Base-by-base conservation (phyloP, 1,140 invertebrate genomes). In the Ceratoteleas bidentatus region DNA sequence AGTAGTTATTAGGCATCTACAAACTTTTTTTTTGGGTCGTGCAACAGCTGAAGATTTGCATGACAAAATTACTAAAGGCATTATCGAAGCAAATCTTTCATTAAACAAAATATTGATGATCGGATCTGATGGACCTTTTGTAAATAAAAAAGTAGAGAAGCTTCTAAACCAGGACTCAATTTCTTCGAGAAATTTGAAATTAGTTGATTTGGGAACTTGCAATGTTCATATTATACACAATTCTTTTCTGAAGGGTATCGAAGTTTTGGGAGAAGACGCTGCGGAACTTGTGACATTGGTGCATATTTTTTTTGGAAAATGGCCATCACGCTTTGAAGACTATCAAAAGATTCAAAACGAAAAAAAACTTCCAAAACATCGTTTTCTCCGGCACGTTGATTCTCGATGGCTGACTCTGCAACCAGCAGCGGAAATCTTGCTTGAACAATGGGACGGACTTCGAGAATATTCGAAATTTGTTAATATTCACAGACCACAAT, bases 11-110 rank as follows among this genome's bases (percentile, higher is more conserved):
- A 43, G 40, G 40, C 65, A 72, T 9, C 33, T 66, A 11, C 36
- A 60, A 33, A 79, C 54, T 8, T 79, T 49, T 38, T 79, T 66
- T 14, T 52, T 79, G 36, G 76, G 68, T n/a, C 45, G 52, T 24
- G 76, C 76, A 16, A 64, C 33, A 14, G 76, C 45, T 24, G 56
- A 72, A 60, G 61, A 60, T 33, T 49, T 79, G n/a, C 4, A 52
- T 15, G 13, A 8, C 11, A 53, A 50, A 47, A 52, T 43, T 73
- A 15, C 36, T 2, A 68, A 80, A 64, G 65, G 40, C 10, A 16
- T 73, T 2, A n/a, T 14, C 10, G 43, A 49, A 24, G 43, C 53
- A 50, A 58, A 69, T 16, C 32, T 69, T 0, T 13, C 65, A 5
- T 38, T 69, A 10, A 49, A 9, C 1, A 69, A 69, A 16, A 8